Percentiles rank a stretch among this genome's conserved stretches.
phyloP scores from a whole-genome alignment of 2,888 invertebrate genomes.

The Leptopilina myrica region DNA sequence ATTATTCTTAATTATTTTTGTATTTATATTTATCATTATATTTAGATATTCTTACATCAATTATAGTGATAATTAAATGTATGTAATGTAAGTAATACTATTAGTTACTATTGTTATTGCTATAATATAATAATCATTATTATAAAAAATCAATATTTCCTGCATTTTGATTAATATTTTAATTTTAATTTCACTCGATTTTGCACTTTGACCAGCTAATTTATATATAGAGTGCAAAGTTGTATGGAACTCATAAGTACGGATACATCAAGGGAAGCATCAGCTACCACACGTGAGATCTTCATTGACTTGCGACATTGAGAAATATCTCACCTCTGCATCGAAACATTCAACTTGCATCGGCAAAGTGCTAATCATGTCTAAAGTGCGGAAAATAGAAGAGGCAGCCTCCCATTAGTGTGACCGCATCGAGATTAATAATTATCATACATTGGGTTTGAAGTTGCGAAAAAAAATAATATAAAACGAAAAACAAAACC shows the following conservation, averaged over 20 bases:
- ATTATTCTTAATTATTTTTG: too few species aligned
- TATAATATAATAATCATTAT: too few species aligned
- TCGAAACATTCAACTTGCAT: constrained; percentile 57
- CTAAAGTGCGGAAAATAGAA: constrained; percentile 59
- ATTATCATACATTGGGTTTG: constrained; percentile 53
- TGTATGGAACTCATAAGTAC: constrained; percentile 36
- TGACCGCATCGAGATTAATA: constrained; percentile 61
- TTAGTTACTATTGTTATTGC: too few species aligned
- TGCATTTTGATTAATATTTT: neutral
- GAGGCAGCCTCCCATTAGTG: constrained; percentile 61
- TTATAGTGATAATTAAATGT: too few species aligned
- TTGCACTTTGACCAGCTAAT: constrained; percentile 62
- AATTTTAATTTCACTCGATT: constrained; percentile 51
- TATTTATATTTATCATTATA: too few species aligned
- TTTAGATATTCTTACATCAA: too few species aligned
- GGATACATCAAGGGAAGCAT: constrained; percentile 57
- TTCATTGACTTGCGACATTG: constrained; percentile 72
- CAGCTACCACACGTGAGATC: constrained; percentile 63
- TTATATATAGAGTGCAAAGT: constrained; percentile 34
- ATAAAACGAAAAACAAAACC: constrained; percentile 57
- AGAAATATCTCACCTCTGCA: constrained; percentile 68
- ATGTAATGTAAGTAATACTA: too few species aligned
- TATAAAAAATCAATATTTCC: neutral
- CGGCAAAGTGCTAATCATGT: constrained; percentile 63
- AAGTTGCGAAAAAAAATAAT: constrained; percentile 31